phyloP scores from a whole-genome alignment of 2,113 vertebrate genomes.

The Lepus europaeus region DNA sequence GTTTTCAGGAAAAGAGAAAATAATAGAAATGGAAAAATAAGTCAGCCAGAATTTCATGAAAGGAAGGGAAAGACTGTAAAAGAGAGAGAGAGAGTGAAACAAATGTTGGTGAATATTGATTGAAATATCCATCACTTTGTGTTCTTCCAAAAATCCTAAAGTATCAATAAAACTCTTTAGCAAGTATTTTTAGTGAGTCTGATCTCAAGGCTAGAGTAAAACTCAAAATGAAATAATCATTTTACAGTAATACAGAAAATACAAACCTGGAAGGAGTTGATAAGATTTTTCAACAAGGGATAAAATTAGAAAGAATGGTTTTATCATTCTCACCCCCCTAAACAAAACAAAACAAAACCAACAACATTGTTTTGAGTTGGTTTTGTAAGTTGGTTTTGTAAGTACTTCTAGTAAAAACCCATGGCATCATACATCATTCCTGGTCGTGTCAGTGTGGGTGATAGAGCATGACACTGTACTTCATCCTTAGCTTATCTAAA shows the following conservation, averaged over 20 bases:
- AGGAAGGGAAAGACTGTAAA: neutral
- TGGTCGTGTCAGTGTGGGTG: neutral
- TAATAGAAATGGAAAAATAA: neutral
- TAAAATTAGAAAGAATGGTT: neutral
- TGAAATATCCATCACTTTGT: neutral
- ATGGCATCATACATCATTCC: neutral
- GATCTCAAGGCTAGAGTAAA: neutral
- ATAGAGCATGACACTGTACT: neutral
- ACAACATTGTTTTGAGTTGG: neutral
- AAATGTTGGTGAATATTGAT: neutral
- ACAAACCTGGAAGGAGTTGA: neutral
- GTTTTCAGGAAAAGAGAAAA: neutral
- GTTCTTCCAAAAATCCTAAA: neutral
- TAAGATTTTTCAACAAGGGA: neutral
- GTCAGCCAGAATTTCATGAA: neutral
- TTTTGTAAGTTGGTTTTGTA: too few species aligned
- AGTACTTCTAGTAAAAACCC: neutral
- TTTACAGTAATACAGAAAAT: neutral
- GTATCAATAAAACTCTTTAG: neutral
- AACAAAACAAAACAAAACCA: too few species aligned
- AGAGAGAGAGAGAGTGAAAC: neutral
- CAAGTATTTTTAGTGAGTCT: neutral
- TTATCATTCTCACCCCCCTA: too few species aligned
- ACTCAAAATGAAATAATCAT: neutral
- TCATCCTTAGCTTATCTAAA: neutral